Base-by-base conservation (phyloP, 2,113 vertebrate species). In the Macroglossus sobrinus region DNA sequence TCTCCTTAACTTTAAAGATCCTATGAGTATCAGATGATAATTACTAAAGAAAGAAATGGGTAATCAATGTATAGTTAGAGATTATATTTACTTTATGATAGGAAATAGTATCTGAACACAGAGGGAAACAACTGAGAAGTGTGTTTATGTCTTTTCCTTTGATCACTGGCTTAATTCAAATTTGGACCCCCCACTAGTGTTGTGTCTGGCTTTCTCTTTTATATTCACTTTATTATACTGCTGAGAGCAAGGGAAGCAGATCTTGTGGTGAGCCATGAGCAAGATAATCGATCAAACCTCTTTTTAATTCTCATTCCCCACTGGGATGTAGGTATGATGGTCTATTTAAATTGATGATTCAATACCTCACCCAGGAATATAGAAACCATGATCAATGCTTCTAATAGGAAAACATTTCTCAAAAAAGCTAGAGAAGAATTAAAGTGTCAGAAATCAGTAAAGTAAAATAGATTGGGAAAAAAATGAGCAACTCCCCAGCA, bases 341-440 rank as follows among this genome's bases (percentile, higher is more conserved):
- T 84, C 69, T 76, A 21, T 92, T 93, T 95, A 87, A 84, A 76
- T 19, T 87, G 72, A 72, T 64, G 69, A 61, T 26, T 50, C 69
- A 87, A 43, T 81, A 63, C 21, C 55, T 91, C 26, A 53, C 5
- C 1, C 22, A 47, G 63, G 79, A 90, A 53, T n/a, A 57, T 9
- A 64, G 69, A 76, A 57, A 43, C 45, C 35, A 28, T 12, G 19
- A 82, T 95, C 93, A 93, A 53, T 84, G 69, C 53, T 93, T 74
- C 66, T 74, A 28, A 69, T 50, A 43, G 76, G 30, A 84, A 93
- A 78, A 19, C 30, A 47, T 72, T 92, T 94, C 96, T 90, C 59
- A 92, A 63, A 57, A 88, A 94, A 95, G 50, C 47, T 53, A 7
- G 82, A 84, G 63, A 76, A 89, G 93, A 95, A 94, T 28, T 55